Conservation (phyloP, 2,888 invertebrate species). For the Petrophora chlorosata region DNA sequence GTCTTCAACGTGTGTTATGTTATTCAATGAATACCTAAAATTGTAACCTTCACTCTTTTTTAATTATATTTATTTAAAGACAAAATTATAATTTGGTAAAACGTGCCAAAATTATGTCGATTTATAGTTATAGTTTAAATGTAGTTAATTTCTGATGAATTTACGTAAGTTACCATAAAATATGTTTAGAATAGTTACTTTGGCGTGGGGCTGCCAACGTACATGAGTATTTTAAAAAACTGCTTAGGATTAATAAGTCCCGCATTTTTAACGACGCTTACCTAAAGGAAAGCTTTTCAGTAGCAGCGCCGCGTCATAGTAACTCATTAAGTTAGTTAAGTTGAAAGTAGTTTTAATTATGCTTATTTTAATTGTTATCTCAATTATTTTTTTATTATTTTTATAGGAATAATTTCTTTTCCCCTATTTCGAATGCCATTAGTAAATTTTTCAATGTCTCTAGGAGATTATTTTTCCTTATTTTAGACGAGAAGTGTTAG, state of each 20-base stretch:
- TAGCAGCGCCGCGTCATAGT: background rate
- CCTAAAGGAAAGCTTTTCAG: no score
- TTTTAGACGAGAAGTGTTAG: slow-evolving; percentile 25
- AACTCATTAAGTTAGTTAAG: slow-evolving; percentile 23
- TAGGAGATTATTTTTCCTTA: slow-evolving; percentile 13
- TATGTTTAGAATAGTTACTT: background rate
- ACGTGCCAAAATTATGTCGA: slow-evolving; percentile 61
- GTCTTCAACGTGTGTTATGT: background rate
- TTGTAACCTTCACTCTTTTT: background rate
- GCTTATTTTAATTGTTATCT: slow-evolving; percentile 43
- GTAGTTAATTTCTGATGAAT: slow-evolving; percentile 38
- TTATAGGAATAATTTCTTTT: slow-evolving; percentile 40
- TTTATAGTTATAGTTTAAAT: slow-evolving; percentile 39
- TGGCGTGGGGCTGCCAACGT: background rate
- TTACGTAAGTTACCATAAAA: slow-evolving; percentile 48
- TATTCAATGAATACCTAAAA: slow-evolving; percentile 1
- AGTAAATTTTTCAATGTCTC: slow-evolving; percentile 43
- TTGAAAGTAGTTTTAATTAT: slow-evolving; percentile 27
- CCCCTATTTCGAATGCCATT: slow-evolving; percentile 68
- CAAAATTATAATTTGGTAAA: slow-evolving; percentile 51
- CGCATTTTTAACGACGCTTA: no score
- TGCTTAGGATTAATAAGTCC: no score
- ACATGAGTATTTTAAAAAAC: background rate
- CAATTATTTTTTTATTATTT: slow-evolving; percentile 39
- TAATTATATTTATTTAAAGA: slow-evolving; percentile 1